phyloP scores from a whole-genome alignment of 2,888 invertebrate genomes.

The Schizotus pectinicornis region DNA sequence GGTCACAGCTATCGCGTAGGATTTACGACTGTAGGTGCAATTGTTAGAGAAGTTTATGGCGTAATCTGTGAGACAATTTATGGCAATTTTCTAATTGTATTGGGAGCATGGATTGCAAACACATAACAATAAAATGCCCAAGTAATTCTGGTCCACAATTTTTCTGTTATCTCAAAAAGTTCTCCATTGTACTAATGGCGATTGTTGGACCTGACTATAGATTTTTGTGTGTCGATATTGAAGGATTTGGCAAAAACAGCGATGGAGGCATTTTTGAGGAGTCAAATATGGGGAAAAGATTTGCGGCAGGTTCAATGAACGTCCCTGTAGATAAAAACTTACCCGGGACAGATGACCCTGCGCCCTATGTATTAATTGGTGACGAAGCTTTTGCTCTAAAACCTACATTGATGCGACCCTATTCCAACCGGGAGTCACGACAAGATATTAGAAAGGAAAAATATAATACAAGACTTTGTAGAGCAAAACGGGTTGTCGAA shows the following conservation, averaged over 20 bases:
- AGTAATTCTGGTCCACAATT: slow-evolving; percentile 30
- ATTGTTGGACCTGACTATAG: slow-evolving; percentile 29
- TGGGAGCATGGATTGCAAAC: slow-evolving; percentile 33
- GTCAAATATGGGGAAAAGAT: slow-evolving; percentile 33
- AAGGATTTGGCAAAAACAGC: slow-evolving; percentile 22
- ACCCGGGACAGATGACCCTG: slow-evolving; percentile 31
- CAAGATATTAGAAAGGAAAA: no score
- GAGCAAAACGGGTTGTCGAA: slow-evolving; percentile 4
- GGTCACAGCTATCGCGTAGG: slow-evolving; percentile 32
- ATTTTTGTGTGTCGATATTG: slow-evolving; percentile 19
- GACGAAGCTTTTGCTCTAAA: slow-evolving; percentile 40
- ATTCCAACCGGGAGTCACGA: slow-evolving; percentile 28
- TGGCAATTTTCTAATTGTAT: slow-evolving; percentile 34
- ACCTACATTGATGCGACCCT: slow-evolving; percentile 36
- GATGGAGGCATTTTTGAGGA: slow-evolving; percentile 23
- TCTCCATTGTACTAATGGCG: slow-evolving; percentile 30
- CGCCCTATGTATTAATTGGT: slow-evolving; percentile 35
- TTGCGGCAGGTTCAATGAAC: slow-evolving; percentile 29
- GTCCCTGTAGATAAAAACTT: slow-evolving; percentile 33
- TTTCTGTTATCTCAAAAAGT: slow-evolving; percentile 30
- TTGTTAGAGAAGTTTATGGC: slow-evolving; percentile 31
- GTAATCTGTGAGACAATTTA: slow-evolving; percentile 25
- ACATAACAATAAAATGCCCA: slow-evolving; percentile 34
- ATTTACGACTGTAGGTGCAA: slow-evolving; percentile 32
- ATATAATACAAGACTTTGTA: no score